phyloP scores from a whole-genome alignment of 1,140 invertebrate species.

The Drosophila bocki region DNA sequence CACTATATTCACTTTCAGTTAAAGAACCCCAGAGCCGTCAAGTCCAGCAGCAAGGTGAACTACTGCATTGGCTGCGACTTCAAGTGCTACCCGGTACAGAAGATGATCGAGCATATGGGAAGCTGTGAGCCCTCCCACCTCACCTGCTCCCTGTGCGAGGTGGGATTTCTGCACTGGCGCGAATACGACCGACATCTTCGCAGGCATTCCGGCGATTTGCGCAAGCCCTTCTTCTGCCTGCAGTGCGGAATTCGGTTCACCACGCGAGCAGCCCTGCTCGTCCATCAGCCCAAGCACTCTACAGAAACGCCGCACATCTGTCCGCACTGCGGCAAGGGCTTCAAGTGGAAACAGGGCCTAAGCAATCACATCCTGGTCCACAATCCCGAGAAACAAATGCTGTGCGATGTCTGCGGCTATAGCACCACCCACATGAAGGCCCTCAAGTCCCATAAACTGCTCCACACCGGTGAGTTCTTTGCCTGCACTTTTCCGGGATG shows the following conservation, averaged over 20 bases:
- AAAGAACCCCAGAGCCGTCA: conserved; percentile 66
- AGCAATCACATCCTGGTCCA: conserved; percentile 87
- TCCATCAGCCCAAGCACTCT: conserved; percentile 87
- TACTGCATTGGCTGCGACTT: conserved; percentile 84
- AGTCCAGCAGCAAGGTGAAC: conserved; percentile 81
- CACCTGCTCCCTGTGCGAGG: conserved; percentile 86
- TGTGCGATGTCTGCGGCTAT: conserved; percentile 88
- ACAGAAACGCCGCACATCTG: conserved; percentile 87
- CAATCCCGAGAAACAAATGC: conserved; percentile 86
- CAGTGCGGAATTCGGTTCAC: conserved; percentile 86
- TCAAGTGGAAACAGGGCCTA: conserved; percentile 88
- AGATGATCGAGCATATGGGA: conserved; percentile 85
- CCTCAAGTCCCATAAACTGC: conserved; percentile 86
- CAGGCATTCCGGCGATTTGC: conserved; percentile 85
- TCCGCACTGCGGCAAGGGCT: conserved; percentile 87
- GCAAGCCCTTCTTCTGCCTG: conserved; percentile 86
- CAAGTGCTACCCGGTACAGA: conserved; percentile 84
- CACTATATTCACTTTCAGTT: conserved; percentile 31
- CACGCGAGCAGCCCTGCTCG: conserved; percentile 86
- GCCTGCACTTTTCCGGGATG: conserved; percentile 86
- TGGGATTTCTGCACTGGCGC: conserved; percentile 84
- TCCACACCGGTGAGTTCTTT: conserved; percentile 87
- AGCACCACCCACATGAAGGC: conserved; percentile 87
- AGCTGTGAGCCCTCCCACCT: conserved; percentile 85
- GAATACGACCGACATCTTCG: conserved; percentile 85